phyloP scores from a whole-genome alignment of 2,888 invertebrate species.

The Steromphala cineraria region DNA sequence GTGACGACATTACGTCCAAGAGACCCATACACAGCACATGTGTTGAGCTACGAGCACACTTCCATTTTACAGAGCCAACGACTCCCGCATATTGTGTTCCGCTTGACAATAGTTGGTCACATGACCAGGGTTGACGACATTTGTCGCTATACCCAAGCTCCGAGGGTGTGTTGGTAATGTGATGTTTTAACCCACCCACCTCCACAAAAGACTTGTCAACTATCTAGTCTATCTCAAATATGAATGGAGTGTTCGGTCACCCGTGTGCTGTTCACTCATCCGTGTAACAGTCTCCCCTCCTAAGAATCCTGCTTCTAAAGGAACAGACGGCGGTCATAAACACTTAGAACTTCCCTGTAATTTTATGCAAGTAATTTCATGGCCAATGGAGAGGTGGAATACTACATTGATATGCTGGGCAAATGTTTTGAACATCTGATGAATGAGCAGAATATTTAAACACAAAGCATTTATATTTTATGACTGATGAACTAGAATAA shows the following conservation, averaged over 20 bases:
- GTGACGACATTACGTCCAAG: neutral
- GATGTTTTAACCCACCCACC: neutral
- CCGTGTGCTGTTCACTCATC: neutral
- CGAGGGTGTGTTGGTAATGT: neutral
- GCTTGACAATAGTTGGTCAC: constrained; percentile 9
- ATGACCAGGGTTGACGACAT: constrained; percentile 8
- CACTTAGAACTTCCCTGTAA: neutral
- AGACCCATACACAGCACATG: neutral
- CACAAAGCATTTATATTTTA: no score
- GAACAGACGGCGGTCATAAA: neutral
- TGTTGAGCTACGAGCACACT: neutral
- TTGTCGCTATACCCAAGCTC: neutral
- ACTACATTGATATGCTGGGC: neutral
- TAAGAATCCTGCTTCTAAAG: neutral
- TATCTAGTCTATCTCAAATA: neutral
- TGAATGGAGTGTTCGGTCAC: neutral
- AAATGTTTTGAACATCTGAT: no score
- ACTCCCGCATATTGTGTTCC: constrained; percentile 1
- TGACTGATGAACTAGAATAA: no score
- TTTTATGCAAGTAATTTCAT: constrained; percentile 14
- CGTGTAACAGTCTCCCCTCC: neutral
- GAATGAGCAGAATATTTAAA: no score
- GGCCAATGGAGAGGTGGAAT: neutral
- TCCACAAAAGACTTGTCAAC: neutral
- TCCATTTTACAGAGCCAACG: constrained; percentile 3